Base-by-base conservation (phyloP, 2,888 invertebrate species). In the Andrena trimmerana region DNA sequence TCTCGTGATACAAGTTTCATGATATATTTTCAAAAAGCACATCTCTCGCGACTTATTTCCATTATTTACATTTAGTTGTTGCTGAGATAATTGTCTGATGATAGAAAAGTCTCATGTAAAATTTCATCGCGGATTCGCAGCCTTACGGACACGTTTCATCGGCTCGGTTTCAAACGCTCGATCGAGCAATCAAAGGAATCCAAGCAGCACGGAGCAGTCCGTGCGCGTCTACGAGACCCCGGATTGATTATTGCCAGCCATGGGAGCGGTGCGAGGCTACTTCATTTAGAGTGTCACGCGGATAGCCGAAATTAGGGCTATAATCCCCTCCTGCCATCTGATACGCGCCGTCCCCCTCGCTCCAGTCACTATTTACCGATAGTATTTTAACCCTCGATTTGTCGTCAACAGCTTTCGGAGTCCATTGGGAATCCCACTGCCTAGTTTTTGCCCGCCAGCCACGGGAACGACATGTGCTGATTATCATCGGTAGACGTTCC, bases 311-410 rank as follows among this genome's bases (percentile, higher is more conserved):
- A 94, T 94, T 94, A 94, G 94, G 94, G 94, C 90, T 93, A 94
- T 94, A 94, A 94, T 94, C 94, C 93, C 87, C 84, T 92, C 86
- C 83, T 83, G 86, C 91, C 84, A 89, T 88, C 90, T 91, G 92
- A 94, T 92, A 92, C 89, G 91, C 88, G 90, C 88, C 90, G 59
- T 70, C 65, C 90, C 91, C 72, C 86, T 86, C 85, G 83, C 81
- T 78, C 83, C 84, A 78, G 82, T 88, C 87, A 81, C 90, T 93
- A 91, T 94, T 94, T 94, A 93, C 94, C 92, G 89, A 93, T 92
- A 91, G 94, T 90, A 93, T 94, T 94, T 94, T 93, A 94, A 94
- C 94, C 94, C 94, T 94, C 94, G 92, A 94, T 94, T 94, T 94
- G 93, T 94, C 93, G 92, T 94, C 93, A 94, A 93, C 94, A 93